Conservation (phyloP, 2,888 invertebrate genomes). For the Germaria angustata region DNA sequence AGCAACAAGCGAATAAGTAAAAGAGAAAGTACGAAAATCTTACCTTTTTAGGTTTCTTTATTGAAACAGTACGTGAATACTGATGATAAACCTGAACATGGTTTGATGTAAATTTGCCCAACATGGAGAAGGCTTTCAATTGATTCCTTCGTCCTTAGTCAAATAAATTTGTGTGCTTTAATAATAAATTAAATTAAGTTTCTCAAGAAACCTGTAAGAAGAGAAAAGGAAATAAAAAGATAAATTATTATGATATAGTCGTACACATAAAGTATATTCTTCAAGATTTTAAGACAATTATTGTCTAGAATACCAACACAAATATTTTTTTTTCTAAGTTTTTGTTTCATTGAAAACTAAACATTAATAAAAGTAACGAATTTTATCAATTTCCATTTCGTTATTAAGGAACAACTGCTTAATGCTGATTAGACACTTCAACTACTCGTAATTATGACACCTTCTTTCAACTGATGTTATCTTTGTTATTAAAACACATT, state of each 20-base stretch:
- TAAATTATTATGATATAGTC: not conserved
- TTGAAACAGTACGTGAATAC: conserved; percentile 74
- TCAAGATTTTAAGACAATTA: too few relatives aligned
- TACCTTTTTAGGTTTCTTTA: conserved; percentile 77
- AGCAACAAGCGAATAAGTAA: conserved; percentile 28
- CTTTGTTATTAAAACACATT: too few relatives aligned
- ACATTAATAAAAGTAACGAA: not conserved
- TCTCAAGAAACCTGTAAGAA: conserved; percentile 22
- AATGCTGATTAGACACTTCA: not conserved
- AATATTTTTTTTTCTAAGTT: not conserved
- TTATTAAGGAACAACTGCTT: not conserved
- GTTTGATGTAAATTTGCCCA: conserved; percentile 78
- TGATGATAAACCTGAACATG: conserved; percentile 78
- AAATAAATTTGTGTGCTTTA: not conserved
- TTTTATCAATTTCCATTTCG: not conserved
- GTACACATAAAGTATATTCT: too few relatives aligned
- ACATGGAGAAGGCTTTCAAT: conserved; percentile 70
- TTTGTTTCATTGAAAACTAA: not conserved
- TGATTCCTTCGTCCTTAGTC: not conserved
- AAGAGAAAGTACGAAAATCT: conserved; percentile 15
- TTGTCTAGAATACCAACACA: too few relatives aligned
- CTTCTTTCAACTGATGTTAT: not conserved
- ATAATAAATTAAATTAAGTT: not conserved
- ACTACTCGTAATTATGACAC: not conserved
- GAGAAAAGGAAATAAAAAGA: not conserved